Conservation (phyloP, 2,797 vertebrate genomes). For the Neosalanx taihuensis region DNA sequence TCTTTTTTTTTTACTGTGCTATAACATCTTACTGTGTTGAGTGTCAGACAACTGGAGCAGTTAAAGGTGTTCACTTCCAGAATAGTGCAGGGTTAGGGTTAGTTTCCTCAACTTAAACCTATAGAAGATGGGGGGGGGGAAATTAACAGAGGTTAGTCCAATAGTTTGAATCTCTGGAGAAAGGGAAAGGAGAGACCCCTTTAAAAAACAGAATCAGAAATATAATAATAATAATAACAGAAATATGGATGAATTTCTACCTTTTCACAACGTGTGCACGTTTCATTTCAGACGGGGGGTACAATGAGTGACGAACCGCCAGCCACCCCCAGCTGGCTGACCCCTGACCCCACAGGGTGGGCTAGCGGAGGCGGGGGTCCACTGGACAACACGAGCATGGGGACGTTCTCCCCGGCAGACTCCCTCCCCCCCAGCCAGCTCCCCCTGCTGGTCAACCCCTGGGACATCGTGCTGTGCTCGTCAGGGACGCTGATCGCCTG, state of each 20-base stretch:
- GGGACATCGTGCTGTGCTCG: slow-evolving; percentile 96
- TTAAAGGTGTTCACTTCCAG: too few species aligned
- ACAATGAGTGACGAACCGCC: slow-evolving; percentile 93
- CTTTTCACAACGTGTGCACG: neutral
- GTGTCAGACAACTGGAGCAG: too few species aligned
- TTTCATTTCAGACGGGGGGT: slow-evolving; percentile 73
- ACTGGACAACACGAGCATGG: slow-evolving; percentile 79
- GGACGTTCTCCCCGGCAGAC: slow-evolving; percentile 71
- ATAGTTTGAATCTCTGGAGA: too few species aligned
- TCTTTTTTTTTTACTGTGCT: too few species aligned
- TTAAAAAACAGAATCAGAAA: too few species aligned
- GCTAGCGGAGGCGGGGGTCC: slow-evolving; percentile 71
- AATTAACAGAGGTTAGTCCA: too few species aligned
- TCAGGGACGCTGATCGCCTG: slow-evolving; percentile 97
- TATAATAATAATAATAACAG: too few species aligned
- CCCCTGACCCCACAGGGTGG: slow-evolving; percentile 80
- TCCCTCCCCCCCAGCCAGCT: slow-evolving; percentile 76
- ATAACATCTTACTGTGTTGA: too few species aligned
- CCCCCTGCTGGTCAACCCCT: slow-evolving; percentile 89
- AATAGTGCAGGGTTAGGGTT: too few species aligned
- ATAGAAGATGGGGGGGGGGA: too few species aligned
- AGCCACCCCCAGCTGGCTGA: slow-evolving; percentile 86
- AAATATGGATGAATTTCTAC: neutral
- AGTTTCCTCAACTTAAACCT: too few species aligned
- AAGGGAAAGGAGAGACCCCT: too few species aligned